Evolutionary conservation across 2,888 invertebrate species (phyloP), one percentile per base, ranked within the genome.

Genomic region (Achlya flavicornis): DNA sequence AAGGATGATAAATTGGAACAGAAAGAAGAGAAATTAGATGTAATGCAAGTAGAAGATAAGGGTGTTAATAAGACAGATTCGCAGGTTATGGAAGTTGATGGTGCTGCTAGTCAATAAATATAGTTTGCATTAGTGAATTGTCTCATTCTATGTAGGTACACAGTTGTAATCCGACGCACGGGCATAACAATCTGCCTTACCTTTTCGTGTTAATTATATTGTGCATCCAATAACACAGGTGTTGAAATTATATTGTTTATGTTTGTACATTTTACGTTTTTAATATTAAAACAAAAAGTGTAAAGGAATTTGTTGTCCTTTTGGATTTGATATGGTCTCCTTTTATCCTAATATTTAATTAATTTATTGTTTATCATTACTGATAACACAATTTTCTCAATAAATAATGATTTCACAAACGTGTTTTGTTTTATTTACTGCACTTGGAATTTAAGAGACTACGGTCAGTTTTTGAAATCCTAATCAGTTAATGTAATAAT

Each of bases 311-410:
- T 81, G 79, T 80, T 84, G 80, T 86, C 86, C 83, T 85, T 78
- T 82, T 85, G 86, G 87, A 87, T 89, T 88, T 86, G 74, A 87
- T 86, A 80, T 78, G 85, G 86, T 88, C 83, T 86, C 86, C 80
- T 85, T 74, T 80, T 81, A 83, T 87, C 89, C 86, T 89, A 86
- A 90, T 88, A 84, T 82, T 85, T 85, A 89, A 86, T 88, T 92
- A 88, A 91, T 92, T 93, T 93, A 93, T 93, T 92, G 92, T 91
- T 92, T 91, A 93, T 91, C 91, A 85, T 81, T 80, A 87, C 80
- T 86, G 93, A 89, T 92, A 92, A 93, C 92, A 88, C 86, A 89
- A 89, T 89, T 92, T 92, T 91, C 83, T 88, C 83, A 92, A 92
- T 92, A 92, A 93, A 93, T 83, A 80, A 85, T 87, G 80, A 90